These are phyloP conservation scores for Syritta pipiens DNA, from an alignment of 2,888 invertebrate genomes.

Conservation along the genomic window DNA sequence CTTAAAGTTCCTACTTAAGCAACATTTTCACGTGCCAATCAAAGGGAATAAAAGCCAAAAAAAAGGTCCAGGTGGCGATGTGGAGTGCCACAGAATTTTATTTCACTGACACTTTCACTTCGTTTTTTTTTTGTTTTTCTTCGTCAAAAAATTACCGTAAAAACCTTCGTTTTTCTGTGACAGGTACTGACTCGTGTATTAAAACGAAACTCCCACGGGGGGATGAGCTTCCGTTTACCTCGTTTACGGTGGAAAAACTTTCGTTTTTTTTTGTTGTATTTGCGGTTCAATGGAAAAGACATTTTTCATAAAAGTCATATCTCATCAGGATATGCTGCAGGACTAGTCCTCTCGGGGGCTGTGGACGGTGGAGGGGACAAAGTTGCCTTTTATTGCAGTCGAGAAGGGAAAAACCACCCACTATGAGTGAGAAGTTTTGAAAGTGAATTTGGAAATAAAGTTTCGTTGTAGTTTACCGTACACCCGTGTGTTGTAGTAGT, in stretches of 20 bases:
- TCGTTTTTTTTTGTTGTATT: slow-evolving; percentile 2
- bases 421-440: slow-evolving; percentile 14
- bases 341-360: not conserved
- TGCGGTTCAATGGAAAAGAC: slow-evolving; percentile 20
- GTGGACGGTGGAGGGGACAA: not conserved
- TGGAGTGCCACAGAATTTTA: slow-evolving; percentile 9
- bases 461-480: slow-evolving; percentile 44
- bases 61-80: not conserved
- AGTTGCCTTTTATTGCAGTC: slow-evolving; percentile 19
- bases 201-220: not conserved
- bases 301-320: slow-evolving; percentile 29
- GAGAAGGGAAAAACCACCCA: not conserved
- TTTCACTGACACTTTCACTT: not conserved
- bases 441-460: slow-evolving; percentile 54
- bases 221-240: not conserved
- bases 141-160: not conserved
- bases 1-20: not conserved
- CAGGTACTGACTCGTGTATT: not conserved
- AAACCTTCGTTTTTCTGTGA: not conserved
- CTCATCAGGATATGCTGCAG: not conserved
- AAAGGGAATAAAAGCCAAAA: not conserved
- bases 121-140: not conserved
- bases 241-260: slow-evolving; percentile 12
- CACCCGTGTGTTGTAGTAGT: not conserved
- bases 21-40: slow-evolving; percentile 9